phyloP scores from a whole-genome alignment of 2,797 vertebrate genomes.

The Lithobates sylvaticus region DNA sequence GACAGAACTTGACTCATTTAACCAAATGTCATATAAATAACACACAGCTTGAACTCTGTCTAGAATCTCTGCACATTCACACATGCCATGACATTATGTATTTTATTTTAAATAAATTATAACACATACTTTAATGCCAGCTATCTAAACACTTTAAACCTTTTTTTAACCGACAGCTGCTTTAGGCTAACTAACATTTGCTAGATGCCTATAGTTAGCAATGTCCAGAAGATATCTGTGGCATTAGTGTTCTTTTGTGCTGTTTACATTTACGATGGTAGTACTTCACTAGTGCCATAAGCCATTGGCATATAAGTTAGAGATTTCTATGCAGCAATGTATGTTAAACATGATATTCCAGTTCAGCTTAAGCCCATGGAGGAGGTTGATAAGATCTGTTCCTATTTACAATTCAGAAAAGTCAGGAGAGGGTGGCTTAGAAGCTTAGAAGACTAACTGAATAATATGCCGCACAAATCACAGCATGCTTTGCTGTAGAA shows the following conservation, averaged over 20 bases:
- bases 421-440: constrained; percentile 29
- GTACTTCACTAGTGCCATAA: constrained; percentile 28
- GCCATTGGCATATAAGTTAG: background rate
- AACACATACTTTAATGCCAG: constrained; percentile 3
- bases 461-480: constrained; percentile 52
- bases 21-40: constrained; percentile 45
- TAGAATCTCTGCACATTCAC: constrained; percentile 1
- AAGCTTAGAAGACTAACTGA: constrained; percentile 11
- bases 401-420: constrained; percentile 46
- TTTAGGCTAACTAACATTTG: background rate
- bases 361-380: constrained; percentile 28
- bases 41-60: constrained; percentile 24
- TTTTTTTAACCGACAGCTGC: background rate
- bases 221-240: background rate
- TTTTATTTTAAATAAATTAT: constrained; percentile 31
- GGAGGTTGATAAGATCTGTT: constrained; percentile 42
- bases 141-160: background rate
- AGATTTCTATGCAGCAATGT: constrained; percentile 31
- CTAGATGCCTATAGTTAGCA: background rate
- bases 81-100: constrained; percentile 12
- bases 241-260: constrained; percentile 4
- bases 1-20: constrained; percentile 46
- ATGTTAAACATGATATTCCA: constrained; percentile 24
- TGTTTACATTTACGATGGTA: constrained; percentile 11
- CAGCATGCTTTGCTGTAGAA: constrained; percentile 12